Evolutionary conservation across 2,797 vertebrate genomes (phyloP).

Genomic region (Urocyon cinereoargenteus): DNA sequence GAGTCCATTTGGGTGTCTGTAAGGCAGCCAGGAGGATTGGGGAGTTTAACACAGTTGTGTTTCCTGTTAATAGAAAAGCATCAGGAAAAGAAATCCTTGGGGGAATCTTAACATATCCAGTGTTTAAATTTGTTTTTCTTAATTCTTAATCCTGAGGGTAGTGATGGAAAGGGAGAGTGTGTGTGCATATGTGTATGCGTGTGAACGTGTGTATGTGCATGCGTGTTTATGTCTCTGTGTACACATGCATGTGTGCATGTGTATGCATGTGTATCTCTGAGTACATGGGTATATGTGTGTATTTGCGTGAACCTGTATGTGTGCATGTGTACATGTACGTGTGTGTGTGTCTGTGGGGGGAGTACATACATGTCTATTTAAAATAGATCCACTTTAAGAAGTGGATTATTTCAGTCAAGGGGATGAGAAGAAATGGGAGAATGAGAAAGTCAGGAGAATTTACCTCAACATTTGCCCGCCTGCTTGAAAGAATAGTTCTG

Average conservation of each 20-base stretch:
- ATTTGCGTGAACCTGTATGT: no score
- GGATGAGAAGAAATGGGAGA: background rate
- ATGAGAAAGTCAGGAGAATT: background rate
- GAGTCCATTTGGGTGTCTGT: background rate
- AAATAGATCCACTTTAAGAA: background rate
- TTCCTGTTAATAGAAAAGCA: background rate
- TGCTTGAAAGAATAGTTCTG: background rate
- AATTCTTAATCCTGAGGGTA: conserved; percentile 14
- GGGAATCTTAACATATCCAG: background rate
- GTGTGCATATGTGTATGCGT: background rate
- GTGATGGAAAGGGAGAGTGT: background rate
- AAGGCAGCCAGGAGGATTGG: background rate
- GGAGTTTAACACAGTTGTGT: background rate
- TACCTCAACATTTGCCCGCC: background rate
- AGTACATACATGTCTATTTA: background rate
- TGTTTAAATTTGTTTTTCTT: background rate
- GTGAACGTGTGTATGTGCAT: background rate
- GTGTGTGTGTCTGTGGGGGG: background rate
- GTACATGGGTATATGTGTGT: background rate
- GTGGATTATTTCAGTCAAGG: background rate
- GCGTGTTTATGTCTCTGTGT: background rate
- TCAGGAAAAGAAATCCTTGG: background rate
- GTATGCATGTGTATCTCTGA: background rate
- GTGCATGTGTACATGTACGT: background rate
- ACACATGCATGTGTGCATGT: background rate